phyloP scores from a whole-genome alignment of 2,797 vertebrate species.

The Micromesistius poutassou region DNA sequence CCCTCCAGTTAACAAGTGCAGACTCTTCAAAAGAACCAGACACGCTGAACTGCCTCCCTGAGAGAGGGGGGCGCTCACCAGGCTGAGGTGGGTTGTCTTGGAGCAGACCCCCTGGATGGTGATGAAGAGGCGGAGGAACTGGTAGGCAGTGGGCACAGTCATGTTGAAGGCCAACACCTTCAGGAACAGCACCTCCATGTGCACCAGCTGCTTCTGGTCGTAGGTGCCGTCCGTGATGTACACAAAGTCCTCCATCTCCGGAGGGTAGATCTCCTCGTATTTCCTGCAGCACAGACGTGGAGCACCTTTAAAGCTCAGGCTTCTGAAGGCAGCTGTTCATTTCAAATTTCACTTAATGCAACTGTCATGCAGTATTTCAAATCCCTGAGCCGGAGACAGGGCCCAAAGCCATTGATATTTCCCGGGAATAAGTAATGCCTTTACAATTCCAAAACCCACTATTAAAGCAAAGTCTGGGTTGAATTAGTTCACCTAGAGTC shows the following conservation, averaged over 20 bases:
- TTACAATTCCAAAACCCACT: too few species aligned
- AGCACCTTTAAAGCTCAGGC: neutral
- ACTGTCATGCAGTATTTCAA: too few species aligned
- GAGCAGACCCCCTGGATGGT: conserved; percentile 72
- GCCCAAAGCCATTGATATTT: too few species aligned
- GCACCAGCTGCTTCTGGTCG: conserved; percentile 94
- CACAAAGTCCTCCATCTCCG: conserved; percentile 96
- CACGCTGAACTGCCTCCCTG: neutral
- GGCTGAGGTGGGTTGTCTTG: conserved; percentile 84
- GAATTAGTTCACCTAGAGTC: too few species aligned
- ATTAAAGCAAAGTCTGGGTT: too few species aligned
- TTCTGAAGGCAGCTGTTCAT: neutral
- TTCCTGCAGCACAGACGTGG: conserved; percentile 73
- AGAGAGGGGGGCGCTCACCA: conserved; percentile 71
- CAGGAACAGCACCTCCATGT: conserved; percentile 96
- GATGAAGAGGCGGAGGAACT: conserved; percentile 96
- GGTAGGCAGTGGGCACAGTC: conserved; percentile 90
- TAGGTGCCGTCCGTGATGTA: conserved; percentile 99
- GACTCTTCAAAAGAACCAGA: neutral
- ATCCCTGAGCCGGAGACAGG: too few species aligned
- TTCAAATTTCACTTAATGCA: neutral
- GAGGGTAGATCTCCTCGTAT: conserved; percentile 98
- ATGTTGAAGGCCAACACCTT: conserved; percentile 97
- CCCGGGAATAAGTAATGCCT: too few species aligned
- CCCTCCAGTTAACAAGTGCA: neutral